phyloP scores from a whole-genome alignment of 1,140 invertebrate genomes.

The Agrypnia vestita region DNA sequence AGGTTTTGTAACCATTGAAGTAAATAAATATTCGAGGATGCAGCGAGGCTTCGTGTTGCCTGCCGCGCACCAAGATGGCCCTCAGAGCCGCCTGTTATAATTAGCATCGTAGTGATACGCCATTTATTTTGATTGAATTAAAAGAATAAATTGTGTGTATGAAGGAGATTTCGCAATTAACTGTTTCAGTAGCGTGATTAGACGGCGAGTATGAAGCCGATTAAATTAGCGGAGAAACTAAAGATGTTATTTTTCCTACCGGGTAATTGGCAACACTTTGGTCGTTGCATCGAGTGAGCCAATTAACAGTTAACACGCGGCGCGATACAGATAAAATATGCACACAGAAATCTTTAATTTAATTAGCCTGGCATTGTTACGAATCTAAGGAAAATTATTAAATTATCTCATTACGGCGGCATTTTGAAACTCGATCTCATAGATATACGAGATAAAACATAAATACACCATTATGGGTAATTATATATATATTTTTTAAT shows the following conservation, averaged over 20 bases:
- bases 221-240: background rate
- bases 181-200: background rate
- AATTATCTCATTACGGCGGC: constrained; percentile 25
- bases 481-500: constrained; percentile 23
- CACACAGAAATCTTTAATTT: constrained; percentile 28
- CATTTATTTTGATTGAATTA: background rate
- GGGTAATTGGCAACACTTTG: background rate
- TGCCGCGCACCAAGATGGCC: no score
- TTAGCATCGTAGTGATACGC: no score
- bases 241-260: background rate
- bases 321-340: constrained; percentile 26
- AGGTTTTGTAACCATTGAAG: no score
- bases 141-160: background rate
- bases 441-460: constrained; percentile 34
- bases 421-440: constrained; percentile 39
- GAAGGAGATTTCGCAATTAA: constrained; percentile 8
- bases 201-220: background rate
- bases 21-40: no score
- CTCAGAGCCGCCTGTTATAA: no score
- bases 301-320: constrained; percentile 32
- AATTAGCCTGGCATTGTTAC: constrained; percentile 36
- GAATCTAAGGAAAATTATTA: constrained; percentile 25
- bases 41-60: no score
- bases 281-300: background rate
- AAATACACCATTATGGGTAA: constrained; percentile 34